Evolutionary conservation across 2,888 invertebrate genomes (phyloP).

Genomic region (Drosophila differens): DNA sequence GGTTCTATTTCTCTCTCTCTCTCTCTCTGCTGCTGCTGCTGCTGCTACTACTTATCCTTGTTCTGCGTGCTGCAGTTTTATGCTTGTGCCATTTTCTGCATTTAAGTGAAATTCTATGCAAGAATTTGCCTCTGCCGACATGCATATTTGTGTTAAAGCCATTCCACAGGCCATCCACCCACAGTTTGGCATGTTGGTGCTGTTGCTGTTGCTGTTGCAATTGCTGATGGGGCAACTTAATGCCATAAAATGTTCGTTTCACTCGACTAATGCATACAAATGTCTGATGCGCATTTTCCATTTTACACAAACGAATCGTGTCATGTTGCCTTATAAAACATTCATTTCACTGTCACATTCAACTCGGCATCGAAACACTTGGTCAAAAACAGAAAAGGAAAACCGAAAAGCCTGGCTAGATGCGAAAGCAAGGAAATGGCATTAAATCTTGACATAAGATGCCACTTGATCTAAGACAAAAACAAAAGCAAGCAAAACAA

Average conservation of each 20-base stretch:
- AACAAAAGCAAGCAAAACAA: slow-evolving; percentile 16
- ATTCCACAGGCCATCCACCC: slow-evolving; percentile 43
- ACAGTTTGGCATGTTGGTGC: slow-evolving; percentile 1
- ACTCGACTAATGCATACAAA: slow-evolving; percentile 78
- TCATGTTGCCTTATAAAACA: slow-evolving; percentile 59
- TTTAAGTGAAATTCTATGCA: slow-evolving; percentile 80
- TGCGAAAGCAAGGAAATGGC: slow-evolving; percentile 10
- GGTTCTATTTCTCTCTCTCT: slow-evolving; percentile 25
- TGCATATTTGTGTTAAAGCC: slow-evolving; percentile 80
- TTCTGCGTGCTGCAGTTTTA: slow-evolving; percentile 55
- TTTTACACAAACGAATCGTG: slow-evolving; percentile 60
- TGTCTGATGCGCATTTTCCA: slow-evolving; percentile 76
- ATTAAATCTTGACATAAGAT: slow-evolving; percentile 22
- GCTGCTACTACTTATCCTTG: slow-evolving; percentile 26
- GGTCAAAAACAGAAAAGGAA: neutral
- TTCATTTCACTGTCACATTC: slow-evolving; percentile 61
- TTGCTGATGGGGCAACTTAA: slow-evolving; percentile 50
- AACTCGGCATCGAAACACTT: slow-evolving; percentile 40
- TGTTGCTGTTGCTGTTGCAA: slow-evolving; percentile 5
- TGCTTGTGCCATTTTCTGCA: slow-evolving; percentile 77
- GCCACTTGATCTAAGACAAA: slow-evolving; percentile 7
- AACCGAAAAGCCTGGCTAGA: neutral
- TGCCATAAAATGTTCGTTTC: slow-evolving; percentile 80
- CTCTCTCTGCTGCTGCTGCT: slow-evolving; percentile 8
- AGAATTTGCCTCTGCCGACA: slow-evolving; percentile 77